A percentile compares a stretch with the other conserved stretches of the same genome.
phyloP scores from a whole-genome alignment of 2,113 vertebrate species.

The Chionodraco myersi region DNA sequence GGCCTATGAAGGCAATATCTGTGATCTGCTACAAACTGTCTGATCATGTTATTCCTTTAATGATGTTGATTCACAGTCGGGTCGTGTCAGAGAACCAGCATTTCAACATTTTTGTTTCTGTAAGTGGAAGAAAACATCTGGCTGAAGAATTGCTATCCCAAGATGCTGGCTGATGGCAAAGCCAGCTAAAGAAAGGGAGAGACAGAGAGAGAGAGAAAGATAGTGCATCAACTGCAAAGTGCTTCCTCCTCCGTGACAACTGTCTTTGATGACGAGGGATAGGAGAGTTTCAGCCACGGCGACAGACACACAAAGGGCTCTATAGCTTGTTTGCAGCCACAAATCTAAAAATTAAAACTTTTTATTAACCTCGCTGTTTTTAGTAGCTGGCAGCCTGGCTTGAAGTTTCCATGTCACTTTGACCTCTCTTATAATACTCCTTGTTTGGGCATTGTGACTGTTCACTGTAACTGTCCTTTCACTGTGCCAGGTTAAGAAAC shows the following conservation, averaged over 20 bases:
- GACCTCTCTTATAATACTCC: constrained; percentile 38
- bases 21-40: constrained; percentile 32
- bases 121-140: constrained; percentile 74
- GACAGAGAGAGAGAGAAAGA: constrained; percentile 16
- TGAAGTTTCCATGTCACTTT: constrained; percentile 60
- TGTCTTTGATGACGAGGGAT: constrained; percentile 59
- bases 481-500: constrained; percentile 30
- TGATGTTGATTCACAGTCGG: constrained; percentile 34
- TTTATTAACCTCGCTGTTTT: constrained; percentile 49
- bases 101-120: constrained; percentile 53
- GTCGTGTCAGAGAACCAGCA: constrained; percentile 44
- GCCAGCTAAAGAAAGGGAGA: constrained; percentile 37
- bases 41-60: constrained; percentile 31
- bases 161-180: constrained; percentile 67
- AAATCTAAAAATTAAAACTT: constrained; percentile 25
- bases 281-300: constrained; percentile 41
- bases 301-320: constrained; percentile 32
- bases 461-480: constrained; percentile 37
- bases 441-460: constrained; percentile 49
- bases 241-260: constrained; percentile 45
- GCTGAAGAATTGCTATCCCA: constrained; percentile 50
- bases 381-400: constrained; percentile 23
- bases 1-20: neutral
- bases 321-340: constrained; percentile 30
- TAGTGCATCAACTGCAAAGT: constrained; percentile 38